Evolutionary conservation across 2,797 vertebrate species (phyloP), one percentile per base, ranked within the genome.

Genomic region (Myotis daubentonii): DNA sequence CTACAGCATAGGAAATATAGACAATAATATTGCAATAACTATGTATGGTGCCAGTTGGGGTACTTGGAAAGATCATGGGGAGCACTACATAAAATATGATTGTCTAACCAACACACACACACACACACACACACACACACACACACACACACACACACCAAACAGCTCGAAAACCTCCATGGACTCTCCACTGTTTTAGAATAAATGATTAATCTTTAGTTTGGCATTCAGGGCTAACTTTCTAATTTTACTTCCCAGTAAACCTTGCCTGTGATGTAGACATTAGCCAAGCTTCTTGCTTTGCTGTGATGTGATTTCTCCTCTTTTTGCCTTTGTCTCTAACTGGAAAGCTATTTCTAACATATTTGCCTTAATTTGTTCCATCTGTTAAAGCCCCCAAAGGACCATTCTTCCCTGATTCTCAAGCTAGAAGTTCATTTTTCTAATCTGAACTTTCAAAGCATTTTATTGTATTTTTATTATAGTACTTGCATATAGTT

Each of bases 381-480:
- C 71, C 51, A n/a, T 33, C 9, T 82, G 9, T 66, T 8, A 0
- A 88, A 75, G 55, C 80, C 62, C 25, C 85, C 51, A 10, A 68
- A 78, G 36, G 38, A 49, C 4, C 8, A 16, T 19, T 44, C 17
- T 82, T 92, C 51, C 30, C 44, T 51, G 38, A 75, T 44, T 71
- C 70, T 85, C 47, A 55, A 33, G 49, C 25, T 57, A 71, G 12
- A 60, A 83, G 22, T 60, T 55, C 72, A 22, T 41, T 91, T 93
- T 74, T 86, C 53, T 93, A 47, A 65, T 57, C 44, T 91, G 55
- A 76, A 83, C 47, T 75, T 76, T 53, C 41, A 72, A 81, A 92
- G 47, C 13, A n/a, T 47, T 80, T 92, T 87, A 36, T n/a, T 44
- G 15, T 38, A 62, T 57, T 86, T 94, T 75, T 68, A 92, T 84